Base-by-base conservation (phyloP, 2,888 invertebrate genomes). In the Melieria omissa region DNA sequence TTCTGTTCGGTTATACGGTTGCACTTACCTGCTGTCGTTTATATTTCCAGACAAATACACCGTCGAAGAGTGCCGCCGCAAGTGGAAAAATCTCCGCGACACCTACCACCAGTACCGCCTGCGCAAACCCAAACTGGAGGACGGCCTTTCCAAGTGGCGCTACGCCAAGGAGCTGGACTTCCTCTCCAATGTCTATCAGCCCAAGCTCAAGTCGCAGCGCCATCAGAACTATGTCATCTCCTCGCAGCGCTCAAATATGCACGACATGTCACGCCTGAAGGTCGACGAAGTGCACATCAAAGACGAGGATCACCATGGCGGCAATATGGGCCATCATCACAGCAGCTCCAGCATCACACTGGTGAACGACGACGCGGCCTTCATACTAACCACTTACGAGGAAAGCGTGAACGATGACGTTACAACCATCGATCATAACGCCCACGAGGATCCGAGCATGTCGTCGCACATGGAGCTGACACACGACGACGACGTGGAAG, bases 11-110 rank as follows among this genome's bases (percentile, higher is more conserved):
- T 54, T 55, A 12, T 29, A 29, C 29, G 29, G 29, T 29, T 3
- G 2, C 29, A 29, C 29, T 29, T 3, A 29, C 2, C 29, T 29
- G 29, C 29, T 29, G 29, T 29, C 12, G n/a, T 47, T 62, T 42
- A 42, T 29, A 41, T 10, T 61, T 61, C 5, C 49, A 83, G 83
- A 82, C 49, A 82, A 80, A 72, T 80, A 84, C 61, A 81, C 83
- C 9, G 82, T 85, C 3, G 83, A 80, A 57, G 85, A 86, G 64
- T 86, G 86, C 70, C 79, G 86, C 0, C 83, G 82, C 12, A 85
- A 84, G 74, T 86, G 85, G 85, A 86, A 85, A 73, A 85, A 86
- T 72, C 78, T 86, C 0, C 80, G 86, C 7, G 85, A 86, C 65
- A 86, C 85, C 4, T 86, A 85, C 73, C 86, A 86, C 73, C 86